Evolutionary conservation across 2,113 vertebrate genomes (phyloP).

Genomic region (Caracal caracal): DNA sequence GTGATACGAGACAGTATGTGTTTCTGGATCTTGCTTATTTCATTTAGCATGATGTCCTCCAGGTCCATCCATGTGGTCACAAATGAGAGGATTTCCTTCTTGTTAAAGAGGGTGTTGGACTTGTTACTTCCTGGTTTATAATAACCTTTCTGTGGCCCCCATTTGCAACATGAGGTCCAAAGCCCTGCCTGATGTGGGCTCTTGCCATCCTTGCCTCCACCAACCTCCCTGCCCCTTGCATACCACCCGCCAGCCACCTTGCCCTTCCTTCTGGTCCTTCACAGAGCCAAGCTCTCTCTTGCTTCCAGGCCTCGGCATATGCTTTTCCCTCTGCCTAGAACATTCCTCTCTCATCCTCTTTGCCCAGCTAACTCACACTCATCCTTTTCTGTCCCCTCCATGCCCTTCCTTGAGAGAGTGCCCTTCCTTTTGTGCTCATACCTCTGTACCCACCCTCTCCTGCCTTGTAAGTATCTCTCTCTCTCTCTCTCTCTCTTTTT

Average conservation of each 20-base stretch:
- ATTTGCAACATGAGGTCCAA: neutral
- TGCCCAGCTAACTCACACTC: neutral
- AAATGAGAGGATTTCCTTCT: neutral
- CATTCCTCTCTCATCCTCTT: neutral
- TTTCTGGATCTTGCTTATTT: neutral
- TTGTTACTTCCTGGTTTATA: neutral
- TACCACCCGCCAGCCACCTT: neutral
- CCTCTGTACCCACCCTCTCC: neutral
- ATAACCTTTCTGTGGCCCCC: neutral
- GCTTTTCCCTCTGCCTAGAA: neutral
- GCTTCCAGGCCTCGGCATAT: neutral
- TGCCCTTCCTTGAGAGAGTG: neutral
- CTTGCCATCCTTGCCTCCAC: neutral
- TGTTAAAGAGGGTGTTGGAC: neutral
- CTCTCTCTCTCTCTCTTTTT: neutral
- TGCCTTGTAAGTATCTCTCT: neutral
- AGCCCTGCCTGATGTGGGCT: neutral
- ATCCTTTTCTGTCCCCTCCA: neutral
- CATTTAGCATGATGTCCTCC: neutral
- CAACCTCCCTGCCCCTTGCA: too few relatives aligned
- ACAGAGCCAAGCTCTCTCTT: neutral
- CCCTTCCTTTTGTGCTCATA: neutral
- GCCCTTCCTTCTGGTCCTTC: neutral
- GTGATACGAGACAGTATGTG: neutral
- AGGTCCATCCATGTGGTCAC: neutral